Evolutionary conservation across 2,113 vertebrate genomes (phyloP), one percentile per base, ranked within the genome.

Genomic region (Dipodomys stephensi): DNA sequence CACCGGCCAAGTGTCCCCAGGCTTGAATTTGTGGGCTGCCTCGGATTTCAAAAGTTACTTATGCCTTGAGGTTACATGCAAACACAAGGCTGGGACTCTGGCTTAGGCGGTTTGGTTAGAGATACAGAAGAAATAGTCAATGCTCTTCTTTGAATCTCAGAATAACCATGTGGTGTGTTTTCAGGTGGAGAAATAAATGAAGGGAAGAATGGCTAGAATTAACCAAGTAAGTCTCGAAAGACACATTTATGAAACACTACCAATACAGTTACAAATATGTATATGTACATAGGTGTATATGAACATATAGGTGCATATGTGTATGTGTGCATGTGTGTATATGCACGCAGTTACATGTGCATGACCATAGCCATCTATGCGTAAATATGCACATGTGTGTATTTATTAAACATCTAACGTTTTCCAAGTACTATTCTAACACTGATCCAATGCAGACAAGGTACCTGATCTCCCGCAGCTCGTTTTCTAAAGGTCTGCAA

Each of bases 1-100:
- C 67, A 69, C 72, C 4, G 6, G 85, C 81, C 76, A 35, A 18
- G 13, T 2, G 23, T 35, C 92, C 90, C 89, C 6, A 57, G 91
- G 86, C 82, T 22, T 0, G 89, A 44, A 93, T 80, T 39, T 0
- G 4, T 0, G 7, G 89, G 83, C 73, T 77, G 74, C 32, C 78
- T 92, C 91, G 80, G 83, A 84, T 28, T 81, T 90, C 88, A 87
- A 65, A 46, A 88, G 84, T 82, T 74, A 30, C 28, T 44, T 96
- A 53, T 95, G 78, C 20, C 60, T 72, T 62, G 23, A 57, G 64
- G 5, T 10, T 0, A 3, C 4, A 1, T 3, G 74, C 13, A 4
- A 6, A 18, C 62, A 28, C 11, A 16, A 65, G 10, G 27, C 18
- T 12, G 35, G 83, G 76, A 32, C 46, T 2, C 8, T 49, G 32